A percentile compares a stretch with the other conserved stretches of the same genome.
Evolutionary conservation across 2,888 invertebrate genomes (phyloP).

Genomic region (Caenorhabditis sp.): DNA sequence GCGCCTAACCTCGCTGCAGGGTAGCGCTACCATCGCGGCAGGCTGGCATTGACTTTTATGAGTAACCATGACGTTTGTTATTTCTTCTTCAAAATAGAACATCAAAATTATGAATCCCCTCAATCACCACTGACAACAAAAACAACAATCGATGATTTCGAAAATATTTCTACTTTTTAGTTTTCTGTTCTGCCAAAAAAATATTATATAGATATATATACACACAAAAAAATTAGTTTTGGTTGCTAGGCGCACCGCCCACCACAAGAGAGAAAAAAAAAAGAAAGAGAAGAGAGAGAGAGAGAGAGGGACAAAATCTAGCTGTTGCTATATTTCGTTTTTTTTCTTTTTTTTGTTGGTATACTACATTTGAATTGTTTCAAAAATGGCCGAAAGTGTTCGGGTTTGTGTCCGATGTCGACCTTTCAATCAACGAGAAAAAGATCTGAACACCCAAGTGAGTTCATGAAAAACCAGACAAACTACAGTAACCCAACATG

Average conservation of each 20-base stretch:
- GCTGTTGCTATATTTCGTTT: slow-evolving; percentile 7
- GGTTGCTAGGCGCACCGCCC: background rate
- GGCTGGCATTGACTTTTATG: no score
- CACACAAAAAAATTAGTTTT: slow-evolving; percentile 1
- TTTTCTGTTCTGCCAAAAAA: background rate
- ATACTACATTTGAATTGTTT: slow-evolving; percentile 4
- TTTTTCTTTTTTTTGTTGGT: background rate
- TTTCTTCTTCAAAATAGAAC: no score
- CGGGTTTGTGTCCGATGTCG: slow-evolving; percentile 86
- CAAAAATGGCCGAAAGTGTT: slow-evolving; percentile 73
- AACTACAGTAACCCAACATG: no score
- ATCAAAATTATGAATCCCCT: no score
- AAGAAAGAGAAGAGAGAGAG: background rate
- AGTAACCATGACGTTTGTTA: no score
- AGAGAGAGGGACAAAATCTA: background rate
- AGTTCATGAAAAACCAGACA: background rate
- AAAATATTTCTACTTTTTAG: background rate
- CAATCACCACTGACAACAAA: no score
- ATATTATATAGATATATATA: background rate
- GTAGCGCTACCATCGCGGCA: no score
- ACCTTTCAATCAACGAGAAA: slow-evolving; percentile 83
- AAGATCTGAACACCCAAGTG: slow-evolving; percentile 78
- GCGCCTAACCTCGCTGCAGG: no score
- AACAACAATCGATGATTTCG: background rate
- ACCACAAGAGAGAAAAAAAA: background rate